phyloP scores from a whole-genome alignment of 2,888 invertebrate species.

The Torymus texanus region DNA sequence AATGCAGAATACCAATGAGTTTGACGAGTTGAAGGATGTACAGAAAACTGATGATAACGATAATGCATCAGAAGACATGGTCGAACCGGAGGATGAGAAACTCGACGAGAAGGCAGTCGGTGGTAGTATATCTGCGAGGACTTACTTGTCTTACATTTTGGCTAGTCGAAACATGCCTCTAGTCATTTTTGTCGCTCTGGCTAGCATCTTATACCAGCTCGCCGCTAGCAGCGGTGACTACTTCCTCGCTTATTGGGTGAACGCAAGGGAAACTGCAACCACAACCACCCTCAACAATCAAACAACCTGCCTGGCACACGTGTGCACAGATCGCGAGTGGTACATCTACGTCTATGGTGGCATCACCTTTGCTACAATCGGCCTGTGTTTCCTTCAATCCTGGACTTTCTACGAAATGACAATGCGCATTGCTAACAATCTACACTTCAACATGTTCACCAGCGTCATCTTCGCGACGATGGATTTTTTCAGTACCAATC shows the following conservation, averaged over 20 bases:
- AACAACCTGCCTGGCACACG: background rate
- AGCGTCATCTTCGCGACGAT: conserved; percentile 88
- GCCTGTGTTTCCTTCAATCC: conserved; percentile 74
- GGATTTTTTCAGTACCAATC: conserved; percentile 91
- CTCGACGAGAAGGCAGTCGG: conserved; percentile 51
- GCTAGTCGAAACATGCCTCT: conserved; percentile 65
- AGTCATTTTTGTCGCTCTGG: conserved; percentile 62
- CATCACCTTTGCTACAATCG: conserved; percentile 71
- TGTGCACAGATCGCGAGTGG: conserved; percentile 67
- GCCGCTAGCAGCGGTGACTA: conserved; percentile 72
- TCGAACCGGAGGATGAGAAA: conserved; percentile 70
- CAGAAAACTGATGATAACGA: conserved; percentile 1
- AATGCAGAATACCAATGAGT: conserved; percentile 62
- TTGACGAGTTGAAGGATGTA: conserved; percentile 24
- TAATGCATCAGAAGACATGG: background rate
- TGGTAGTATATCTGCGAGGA: conserved; percentile 56
- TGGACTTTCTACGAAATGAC: conserved; percentile 80
- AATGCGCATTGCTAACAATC: conserved; percentile 85
- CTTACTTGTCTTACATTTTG: conserved; percentile 65
- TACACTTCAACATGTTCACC: conserved; percentile 90
- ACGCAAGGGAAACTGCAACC: conserved; percentile 75
- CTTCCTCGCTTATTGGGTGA: conserved; percentile 76
- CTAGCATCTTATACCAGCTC: conserved; percentile 61
- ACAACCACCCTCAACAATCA: conserved; percentile 54
- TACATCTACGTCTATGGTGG: conserved; percentile 78